Evolutionary conservation across 1,140 invertebrate species (phyloP), one percentile per base, ranked within the genome.

Genomic region (Magallana gigas): DNA sequence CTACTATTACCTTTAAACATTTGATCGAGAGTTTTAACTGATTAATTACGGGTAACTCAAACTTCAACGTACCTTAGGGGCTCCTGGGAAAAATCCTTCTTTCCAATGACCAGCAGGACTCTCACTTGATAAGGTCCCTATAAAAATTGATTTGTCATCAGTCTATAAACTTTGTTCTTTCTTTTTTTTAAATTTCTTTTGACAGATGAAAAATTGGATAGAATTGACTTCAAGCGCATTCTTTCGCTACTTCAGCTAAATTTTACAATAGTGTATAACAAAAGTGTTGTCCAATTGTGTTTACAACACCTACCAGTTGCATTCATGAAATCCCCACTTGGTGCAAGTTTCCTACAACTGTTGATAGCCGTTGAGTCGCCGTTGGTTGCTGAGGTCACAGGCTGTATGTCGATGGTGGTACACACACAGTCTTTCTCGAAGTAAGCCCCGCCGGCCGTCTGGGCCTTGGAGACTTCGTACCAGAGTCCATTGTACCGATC

Each of bases 391-490:
- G 88, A 89, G 11, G 84, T 56, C 3, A 90, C 88, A 23, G 92
- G 90, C 57, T 88, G 36, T 58, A 94, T 89, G 85, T 92, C 92
- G 16, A 93, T 92, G 0, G 91, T 91, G 16, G 92, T 92, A 85
- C 94, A 94, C 14, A 94, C 93, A 84, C 93, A 94, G 83, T 92
- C 92, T 80, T 92, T 90, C 89, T 94, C 93, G 84, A 92, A 94
- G 23, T 71, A 86, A 0, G 92, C 93, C 1, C 94, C 94, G 4
- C 94, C 94, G 7, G 92, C 89, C 4, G 94, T 94, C 87, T 94
- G 94, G 62, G 93, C 91, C 59, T 88, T 90, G 86, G 89, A 91
- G 59, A 92, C 85, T 64, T 92, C 92, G 83, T 92, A 92, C 92
- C 92, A 92, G 12, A 92, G 57, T 9, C 92, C 92, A 76, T 84